Evolutionary conservation across 2,888 invertebrate genomes (phyloP).

Genomic region (Dugesia japonica): DNA sequence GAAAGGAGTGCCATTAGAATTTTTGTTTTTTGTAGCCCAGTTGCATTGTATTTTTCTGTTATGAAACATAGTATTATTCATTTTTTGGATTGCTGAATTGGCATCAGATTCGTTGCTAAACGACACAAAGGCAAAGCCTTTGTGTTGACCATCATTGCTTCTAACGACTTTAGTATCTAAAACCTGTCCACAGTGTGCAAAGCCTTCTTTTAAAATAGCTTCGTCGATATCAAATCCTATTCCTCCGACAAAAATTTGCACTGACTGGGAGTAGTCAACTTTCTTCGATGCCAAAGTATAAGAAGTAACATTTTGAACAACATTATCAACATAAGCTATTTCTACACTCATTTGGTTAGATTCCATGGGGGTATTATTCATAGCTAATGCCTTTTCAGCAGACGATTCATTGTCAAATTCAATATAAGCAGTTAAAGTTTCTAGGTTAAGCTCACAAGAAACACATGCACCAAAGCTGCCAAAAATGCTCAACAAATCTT

Average conservation of each 20-base stretch:
- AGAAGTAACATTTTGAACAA: constrained; percentile 53
- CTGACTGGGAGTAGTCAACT: neutral
- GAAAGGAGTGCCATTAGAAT: neutral
- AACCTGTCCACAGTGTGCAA: constrained; percentile 27
- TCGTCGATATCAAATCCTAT: constrained; percentile 30
- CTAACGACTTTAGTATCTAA: constrained; percentile 86
- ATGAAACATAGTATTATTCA: constrained; percentile 98
- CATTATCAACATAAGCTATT: constrained; percentile 99
- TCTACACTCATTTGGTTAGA: constrained; percentile 78
- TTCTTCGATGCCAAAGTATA: neutral
- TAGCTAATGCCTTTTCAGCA: constrained; percentile 69
- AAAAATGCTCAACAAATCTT: constrained; percentile 79
- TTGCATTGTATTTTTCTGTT: constrained; percentile 90
- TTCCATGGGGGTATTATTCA: constrained; percentile 53
- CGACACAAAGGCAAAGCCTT: constrained; percentile 97
- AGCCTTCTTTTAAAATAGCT: constrained; percentile 16
- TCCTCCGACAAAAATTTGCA: constrained; percentile 29
- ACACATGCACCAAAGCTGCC: constrained; percentile 90
- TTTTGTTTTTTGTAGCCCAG: constrained; percentile 81
- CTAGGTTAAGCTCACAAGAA: constrained; percentile 94
- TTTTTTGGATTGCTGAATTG: constrained; percentile 84
- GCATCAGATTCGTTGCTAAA: constrained; percentile 97
- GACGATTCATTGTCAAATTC: constrained; percentile 88
- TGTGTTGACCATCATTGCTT: constrained; percentile 94
- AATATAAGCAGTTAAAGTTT: constrained; percentile 90